Conservation (phyloP, 1,140 invertebrate genomes). For the Glossosoma conforme region DNA sequence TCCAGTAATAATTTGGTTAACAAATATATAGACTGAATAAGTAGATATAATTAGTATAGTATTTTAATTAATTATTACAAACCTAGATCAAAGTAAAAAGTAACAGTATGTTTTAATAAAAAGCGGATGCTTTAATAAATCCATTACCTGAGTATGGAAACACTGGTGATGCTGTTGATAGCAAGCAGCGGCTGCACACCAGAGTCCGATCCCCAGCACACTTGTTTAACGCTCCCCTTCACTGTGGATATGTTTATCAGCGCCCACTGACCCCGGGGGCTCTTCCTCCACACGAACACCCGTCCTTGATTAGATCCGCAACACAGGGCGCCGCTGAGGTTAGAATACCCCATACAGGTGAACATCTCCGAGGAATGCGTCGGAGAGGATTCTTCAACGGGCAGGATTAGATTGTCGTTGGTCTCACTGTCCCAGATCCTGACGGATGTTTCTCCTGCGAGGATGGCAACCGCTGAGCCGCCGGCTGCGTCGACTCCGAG, state of each 20-base stretch:
- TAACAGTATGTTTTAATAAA: too few species aligned
- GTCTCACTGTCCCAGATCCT: slow-evolving; percentile 91
- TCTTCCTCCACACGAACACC: slow-evolving; percentile 79
- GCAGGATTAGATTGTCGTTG: slow-evolving; percentile 85
- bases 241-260: slow-evolving; percentile 60
- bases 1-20: too few species aligned
- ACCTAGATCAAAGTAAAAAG: too few species aligned
- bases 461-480: slow-evolving; percentile 42
- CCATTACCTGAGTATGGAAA: slow-evolving; percentile 79
- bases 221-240: slow-evolving; percentile 67
- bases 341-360: slow-evolving; percentile 66
- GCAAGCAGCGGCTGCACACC: slow-evolving; percentile 66
- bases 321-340: slow-evolving; percentile 64
- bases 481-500: slow-evolving; percentile 43
- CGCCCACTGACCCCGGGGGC: slow-evolving; percentile 61
- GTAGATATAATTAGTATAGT: too few species aligned
- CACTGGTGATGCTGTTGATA: slow-evolving; percentile 80
- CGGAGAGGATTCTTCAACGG: slow-evolving; percentile 43
- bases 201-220: slow-evolving; percentile 66
- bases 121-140: too few species aligned
- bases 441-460: slow-evolving; percentile 65
- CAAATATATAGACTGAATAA: too few species aligned
- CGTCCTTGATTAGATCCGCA: slow-evolving; percentile 89
- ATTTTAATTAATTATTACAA: too few species aligned
- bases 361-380: slow-evolving; percentile 59